phyloP scores from a whole-genome alignment of 2,113 vertebrate species.

The Phrynocephalus versicolor region DNA sequence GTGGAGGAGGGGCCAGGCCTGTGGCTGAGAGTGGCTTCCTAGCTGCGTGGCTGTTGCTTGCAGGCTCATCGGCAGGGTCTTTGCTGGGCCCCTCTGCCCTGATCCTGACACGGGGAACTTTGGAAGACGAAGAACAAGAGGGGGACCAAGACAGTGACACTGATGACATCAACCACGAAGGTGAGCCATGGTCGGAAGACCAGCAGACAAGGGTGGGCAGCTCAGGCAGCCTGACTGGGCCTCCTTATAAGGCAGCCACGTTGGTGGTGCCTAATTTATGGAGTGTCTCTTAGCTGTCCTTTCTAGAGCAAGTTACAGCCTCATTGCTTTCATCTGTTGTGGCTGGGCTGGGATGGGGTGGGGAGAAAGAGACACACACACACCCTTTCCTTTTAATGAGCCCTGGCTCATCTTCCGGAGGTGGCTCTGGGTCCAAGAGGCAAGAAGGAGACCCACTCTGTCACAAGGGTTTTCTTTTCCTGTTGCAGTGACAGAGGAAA shows the following conservation, averaged over 20 bases:
- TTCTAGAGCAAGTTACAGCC: no score
- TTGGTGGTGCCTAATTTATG: not conserved
- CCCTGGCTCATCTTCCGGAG: not conserved
- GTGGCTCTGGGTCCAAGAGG: not conserved
- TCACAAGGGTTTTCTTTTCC: not conserved
- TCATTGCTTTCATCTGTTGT: no score
- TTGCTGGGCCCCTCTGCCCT: constrained; percentile 83
- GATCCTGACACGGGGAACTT: constrained; percentile 88
- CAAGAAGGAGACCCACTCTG: not conserved
- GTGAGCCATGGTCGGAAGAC: constrained; percentile 80
- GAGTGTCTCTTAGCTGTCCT: no score
- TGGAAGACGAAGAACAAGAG: constrained; percentile 80
- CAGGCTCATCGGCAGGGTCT: constrained; percentile 58
- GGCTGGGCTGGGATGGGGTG: no score
- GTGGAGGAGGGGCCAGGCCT: no score
- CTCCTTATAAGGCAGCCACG: not conserved
- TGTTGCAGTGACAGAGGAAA: constrained; percentile 81
- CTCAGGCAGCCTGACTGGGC: not conserved
- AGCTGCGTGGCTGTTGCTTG: constrained; percentile 18
- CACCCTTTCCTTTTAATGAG: not conserved
- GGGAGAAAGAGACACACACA: no score
- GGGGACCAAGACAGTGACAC: constrained; percentile 80
- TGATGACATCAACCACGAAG: constrained; percentile 91
- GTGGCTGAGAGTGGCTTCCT: not conserved
- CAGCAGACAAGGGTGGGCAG: no score